Base-by-base conservation (phyloP, 2,888 invertebrate genomes). In the Dynastes hyllus region DNA sequence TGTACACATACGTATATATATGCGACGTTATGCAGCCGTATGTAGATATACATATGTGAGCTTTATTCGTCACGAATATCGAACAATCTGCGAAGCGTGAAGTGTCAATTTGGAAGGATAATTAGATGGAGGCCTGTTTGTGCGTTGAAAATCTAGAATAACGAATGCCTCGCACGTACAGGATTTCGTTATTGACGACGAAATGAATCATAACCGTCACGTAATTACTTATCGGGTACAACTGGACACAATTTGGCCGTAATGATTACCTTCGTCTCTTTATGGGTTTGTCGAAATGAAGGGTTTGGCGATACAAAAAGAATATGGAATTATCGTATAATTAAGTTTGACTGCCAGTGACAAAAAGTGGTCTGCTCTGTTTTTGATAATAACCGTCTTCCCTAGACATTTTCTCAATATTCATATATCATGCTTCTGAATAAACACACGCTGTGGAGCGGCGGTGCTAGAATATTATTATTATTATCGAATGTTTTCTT, bases 41-140 rank as follows among this genome's bases (percentile, higher is more conserved):
- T 37, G 32, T 29, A 29, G 29, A 4, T n/a, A 3, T 55, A 55
- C 55, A 29, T 13, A 32, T 16, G 40, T 8, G 8, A 16, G 69
- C 51, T 69, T 13, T 69, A n/a, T 51, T 6, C 27, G 45, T 69
- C 29, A 40, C 22, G 51, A 69, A 69, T 69, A 51, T 50, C 69
- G 69, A 51, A 29, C 51, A 69, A 51, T 69, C 51, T 51, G 51
- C 51, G 69, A 69, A 69, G 27, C 69, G 69, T 69, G 69, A 69
- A 69, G 69, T 69, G 69, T 69, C 51, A 69, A 69, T 69, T 69
- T 69, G 69, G 29, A 69, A 51, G 69, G 69, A 69, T 51, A 69
- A 69, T 69, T 69, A 69, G 50, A 22, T 69, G 27, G 11, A 69
- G 11, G 51, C 29, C 50, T 69, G 69, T 69, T 50, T 50, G 27